Evolutionary conservation across 2,888 invertebrate genomes (phyloP), one percentile per base, ranked within the genome.

Genomic region (Acrocyrtus sp.): DNA sequence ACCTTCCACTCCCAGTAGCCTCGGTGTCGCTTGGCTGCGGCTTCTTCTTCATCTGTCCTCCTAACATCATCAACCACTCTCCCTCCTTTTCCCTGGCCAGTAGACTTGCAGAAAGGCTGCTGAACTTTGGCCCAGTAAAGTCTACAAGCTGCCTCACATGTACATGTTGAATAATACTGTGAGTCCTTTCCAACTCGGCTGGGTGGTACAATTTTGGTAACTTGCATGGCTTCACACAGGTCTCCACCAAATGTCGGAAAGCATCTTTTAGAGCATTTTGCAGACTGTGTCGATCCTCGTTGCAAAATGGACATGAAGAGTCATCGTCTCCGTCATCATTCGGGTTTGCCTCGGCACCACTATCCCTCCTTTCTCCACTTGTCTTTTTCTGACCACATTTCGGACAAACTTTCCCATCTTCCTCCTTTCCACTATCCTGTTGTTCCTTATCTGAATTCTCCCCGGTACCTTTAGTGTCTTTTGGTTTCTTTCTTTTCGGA

Each of bases 121-220:
- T 68, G 45, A 77, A 79, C 8, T 76, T 54, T 10, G 81, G 81
- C 2, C 80, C 80, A 10, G 76, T 58, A 10, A 68, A 68, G 48
- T 81, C 81, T 1, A 80, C 75, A 1, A 80, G 27, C 53, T 79
- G 78, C 29, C 77, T 74, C 0, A 83, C 81, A 63, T 84, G 84
- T 76, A 83, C 83, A 24, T 81, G 83, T 74, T 87, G 86, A 21
- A 88, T 81, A 0, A 87, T 82, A n/a, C 83, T 84, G 65, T 85
- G 82, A 1, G 85, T 85, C 21, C 88, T 83, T 82, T 88, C 87
- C 72, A 87, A 81, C 74, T 87, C 87, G 2, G 84, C 84, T 5
- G 85, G 72, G 43, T 83, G 85, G 12, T 85, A 84, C n/a, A 87
- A 82, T 75, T 85, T 84, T 39, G 84, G 84, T 27, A 87, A 81